Conservation (phyloP, 2,888 invertebrate genomes). For the Melinaea menophilus region DNA sequence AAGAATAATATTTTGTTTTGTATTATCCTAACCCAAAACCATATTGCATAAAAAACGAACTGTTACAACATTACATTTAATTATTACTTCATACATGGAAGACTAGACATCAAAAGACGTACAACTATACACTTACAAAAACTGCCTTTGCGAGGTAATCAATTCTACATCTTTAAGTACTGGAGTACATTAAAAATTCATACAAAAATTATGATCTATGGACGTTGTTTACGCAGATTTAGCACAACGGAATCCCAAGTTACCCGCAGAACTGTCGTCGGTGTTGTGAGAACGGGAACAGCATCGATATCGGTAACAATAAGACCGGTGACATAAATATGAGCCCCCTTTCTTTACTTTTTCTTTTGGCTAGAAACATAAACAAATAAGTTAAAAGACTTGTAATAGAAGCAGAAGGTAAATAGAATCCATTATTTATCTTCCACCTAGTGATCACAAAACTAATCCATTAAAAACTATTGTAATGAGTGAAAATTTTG, state of each 20-base stretch:
- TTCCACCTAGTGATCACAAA: no score
- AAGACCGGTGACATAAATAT: conserved; percentile 92
- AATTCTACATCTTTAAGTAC: conserved; percentile 12
- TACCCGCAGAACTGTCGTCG: conserved; percentile 94
- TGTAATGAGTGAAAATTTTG: no score
- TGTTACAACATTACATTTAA: not conserved
- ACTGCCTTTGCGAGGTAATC: conserved; percentile 5
- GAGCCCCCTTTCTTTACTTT: conserved; percentile 98
- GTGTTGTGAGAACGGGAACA: conserved; percentile 96
- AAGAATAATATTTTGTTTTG: conserved; percentile 42
- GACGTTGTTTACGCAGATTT: conserved; percentile 46
- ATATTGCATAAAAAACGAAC: conserved; percentile 2
- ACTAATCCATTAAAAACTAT: no score
- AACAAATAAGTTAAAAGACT: no score
- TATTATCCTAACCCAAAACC: conserved; percentile 14
- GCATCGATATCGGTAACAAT: conserved; percentile 96
- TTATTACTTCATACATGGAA: conserved; percentile 14
- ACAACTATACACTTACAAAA: conserved; percentile 1
- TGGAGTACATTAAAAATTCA: conserved; percentile 19
- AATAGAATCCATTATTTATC: no score
- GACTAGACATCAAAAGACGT: conserved; percentile 17
- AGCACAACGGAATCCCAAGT: conserved; percentile 96
- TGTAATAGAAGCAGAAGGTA: no score
- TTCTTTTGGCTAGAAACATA: conserved; percentile 74
- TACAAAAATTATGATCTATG: conserved; percentile 13